Conservation (phyloP, 2,888 invertebrate genomes). For the Xanthia icteritia region DNA sequence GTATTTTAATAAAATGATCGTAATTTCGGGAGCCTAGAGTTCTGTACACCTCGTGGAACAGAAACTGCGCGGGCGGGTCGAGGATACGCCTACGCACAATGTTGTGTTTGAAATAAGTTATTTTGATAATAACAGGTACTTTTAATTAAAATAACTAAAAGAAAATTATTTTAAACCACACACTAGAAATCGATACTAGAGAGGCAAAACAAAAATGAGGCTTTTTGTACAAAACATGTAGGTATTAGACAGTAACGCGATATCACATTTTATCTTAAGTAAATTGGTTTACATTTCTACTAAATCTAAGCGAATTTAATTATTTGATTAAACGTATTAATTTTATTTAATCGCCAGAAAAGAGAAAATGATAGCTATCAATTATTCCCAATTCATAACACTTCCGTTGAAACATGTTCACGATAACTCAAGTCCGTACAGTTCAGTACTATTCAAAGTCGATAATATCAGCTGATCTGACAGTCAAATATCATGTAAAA, state of each 20-base stretch:
- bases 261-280: background rate
- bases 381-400: conserved; percentile 5
- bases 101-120: conserved; percentile 9
- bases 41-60: conserved; percentile 44
- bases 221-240: background rate
- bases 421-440: background rate
- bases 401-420: background rate
- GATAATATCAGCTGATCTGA: conserved; percentile 37
- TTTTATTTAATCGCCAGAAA: conserved; percentile 1
- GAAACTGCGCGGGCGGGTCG: conserved; percentile 23
- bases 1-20: conserved; percentile 34
- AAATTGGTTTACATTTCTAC: background rate
- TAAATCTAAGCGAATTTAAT: background rate
- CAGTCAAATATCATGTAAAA: conserved; percentile 50
- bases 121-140: background rate
- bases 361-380: background rate
- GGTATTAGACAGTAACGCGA: background rate
- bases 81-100: conserved; percentile 1
- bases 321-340: background rate
- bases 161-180: background rate
- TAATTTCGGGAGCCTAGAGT: conserved; percentile 20
- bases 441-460: conserved; percentile 8
- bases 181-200: background rate
- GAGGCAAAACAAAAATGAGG: too few relatives aligned
- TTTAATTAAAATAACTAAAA: background rate